Percentiles rank a stretch among this genome's conserved stretches.
phyloP scores from a whole-genome alignment of 1,140 invertebrate species.

The Drosophila biarmipes region DNA sequence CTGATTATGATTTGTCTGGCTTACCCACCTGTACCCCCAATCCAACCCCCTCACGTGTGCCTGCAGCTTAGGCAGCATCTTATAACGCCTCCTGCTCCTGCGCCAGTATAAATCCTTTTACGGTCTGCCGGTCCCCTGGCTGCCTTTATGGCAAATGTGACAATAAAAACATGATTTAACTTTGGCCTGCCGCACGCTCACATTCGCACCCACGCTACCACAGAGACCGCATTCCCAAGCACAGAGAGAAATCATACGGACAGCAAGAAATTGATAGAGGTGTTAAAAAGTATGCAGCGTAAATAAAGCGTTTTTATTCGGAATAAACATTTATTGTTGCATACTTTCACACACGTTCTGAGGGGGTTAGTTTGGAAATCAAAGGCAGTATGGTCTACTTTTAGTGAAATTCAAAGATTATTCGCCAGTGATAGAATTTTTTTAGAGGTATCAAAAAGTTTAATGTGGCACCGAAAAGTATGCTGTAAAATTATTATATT shows the following conservation, averaged over 20 bases:
- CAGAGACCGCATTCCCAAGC: conserved; percentile 10
- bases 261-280: no score
- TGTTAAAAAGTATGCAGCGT: no score
- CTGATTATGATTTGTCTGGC: conserved; percentile 82
- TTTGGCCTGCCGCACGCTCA: conserved; percentile 65
- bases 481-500: no score
- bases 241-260: background rate
- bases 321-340: no score
- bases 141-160: conserved; percentile 80
- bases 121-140: conserved; percentile 43
- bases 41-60: background rate
- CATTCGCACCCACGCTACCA: conserved; percentile 15
- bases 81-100: conserved; percentile 49
- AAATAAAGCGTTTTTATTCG: no score
- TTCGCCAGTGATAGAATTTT: no score
- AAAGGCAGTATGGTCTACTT: no score
- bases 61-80: conserved; percentile 64
- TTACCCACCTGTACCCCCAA: conserved; percentile 41
- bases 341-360: no score
- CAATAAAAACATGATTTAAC: conserved; percentile 83
- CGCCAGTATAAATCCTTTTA: conserved; percentile 31
- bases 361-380: no score
- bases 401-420: no score
- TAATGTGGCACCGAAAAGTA: no score
- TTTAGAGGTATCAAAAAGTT: no score